phyloP scores from a whole-genome alignment of 2,888 invertebrate species.

The Drosophila diplacantha region DNA sequence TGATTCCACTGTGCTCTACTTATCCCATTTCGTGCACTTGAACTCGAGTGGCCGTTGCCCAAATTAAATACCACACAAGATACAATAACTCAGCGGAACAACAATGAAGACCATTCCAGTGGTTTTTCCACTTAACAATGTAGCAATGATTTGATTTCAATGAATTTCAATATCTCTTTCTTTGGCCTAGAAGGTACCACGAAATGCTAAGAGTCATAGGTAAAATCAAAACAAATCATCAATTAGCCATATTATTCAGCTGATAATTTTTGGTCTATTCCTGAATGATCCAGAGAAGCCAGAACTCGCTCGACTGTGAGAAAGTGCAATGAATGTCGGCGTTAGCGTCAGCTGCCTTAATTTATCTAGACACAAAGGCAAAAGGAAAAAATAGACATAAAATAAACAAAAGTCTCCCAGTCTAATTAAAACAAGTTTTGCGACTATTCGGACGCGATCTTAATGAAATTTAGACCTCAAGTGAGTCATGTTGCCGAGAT shows the following conservation, averaged over 20 bases:
- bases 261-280: slow-evolving; percentile 1
- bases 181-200: slow-evolving; percentile 5
- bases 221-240: slow-evolving; percentile 19
- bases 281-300: slow-evolving; percentile 19
- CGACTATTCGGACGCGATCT: slow-evolving; percentile 15
- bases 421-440: slow-evolving; percentile 44
- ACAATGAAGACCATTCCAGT: slow-evolving; percentile 25
- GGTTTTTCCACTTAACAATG: slow-evolving; percentile 26
- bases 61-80: slow-evolving; percentile 28
- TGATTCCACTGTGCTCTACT: slow-evolving; percentile 23
- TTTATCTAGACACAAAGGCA: slow-evolving; percentile 27
- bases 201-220: slow-evolving; percentile 17
- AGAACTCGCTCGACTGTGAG: slow-evolving; percentile 31
- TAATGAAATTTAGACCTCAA: slow-evolving; percentile 13
- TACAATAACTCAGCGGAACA: slow-evolving; percentile 19
- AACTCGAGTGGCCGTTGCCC: slow-evolving; percentile 40
- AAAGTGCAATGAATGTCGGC: slow-evolving; percentile 44
- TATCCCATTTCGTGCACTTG: slow-evolving; percentile 53
- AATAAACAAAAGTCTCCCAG: slow-evolving; percentile 21
- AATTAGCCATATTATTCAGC: slow-evolving; percentile 39
- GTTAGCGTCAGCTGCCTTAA: slow-evolving; percentile 23
- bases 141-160: slow-evolving; percentile 18
- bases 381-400: background rate
- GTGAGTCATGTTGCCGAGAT: slow-evolving; percentile 29
- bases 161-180: slow-evolving; percentile 15